phyloP scores from a whole-genome alignment of 2,888 invertebrate genomes.

The Trachelus stipa region DNA sequence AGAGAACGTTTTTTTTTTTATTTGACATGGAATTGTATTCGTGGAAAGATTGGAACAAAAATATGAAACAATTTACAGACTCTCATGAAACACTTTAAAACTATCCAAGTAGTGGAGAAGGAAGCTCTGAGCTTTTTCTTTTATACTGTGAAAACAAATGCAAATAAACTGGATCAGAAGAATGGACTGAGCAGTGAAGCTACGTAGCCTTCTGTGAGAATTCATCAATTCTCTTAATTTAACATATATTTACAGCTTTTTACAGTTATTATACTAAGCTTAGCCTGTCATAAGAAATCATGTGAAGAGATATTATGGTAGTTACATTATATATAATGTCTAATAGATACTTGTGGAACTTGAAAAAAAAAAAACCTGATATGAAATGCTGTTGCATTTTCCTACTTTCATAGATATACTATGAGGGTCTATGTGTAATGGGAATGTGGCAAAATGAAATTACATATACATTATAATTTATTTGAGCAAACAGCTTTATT shows the following conservation, averaged over 20 bases:
- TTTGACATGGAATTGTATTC: neutral
- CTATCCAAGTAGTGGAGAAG: slow-evolving; percentile 94
- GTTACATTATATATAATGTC: slow-evolving; percentile 13
- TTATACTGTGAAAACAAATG: slow-evolving; percentile 94
- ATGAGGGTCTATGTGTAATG: slow-evolving; percentile 13
- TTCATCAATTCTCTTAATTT: neutral
- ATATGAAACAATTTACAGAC: slow-evolving; percentile 73
- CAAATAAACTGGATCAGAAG: slow-evolving; percentile 87
- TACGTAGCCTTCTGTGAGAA: slow-evolving; percentile 61
- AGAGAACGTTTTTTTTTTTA: slow-evolving; percentile 14
- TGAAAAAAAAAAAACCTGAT: neutral
- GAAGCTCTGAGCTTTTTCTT: slow-evolving; percentile 95
- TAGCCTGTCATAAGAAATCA: slow-evolving; percentile 25
- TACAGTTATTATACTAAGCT: slow-evolving; percentile 25
- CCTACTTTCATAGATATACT: neutral
- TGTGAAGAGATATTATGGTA: slow-evolving; percentile 10
- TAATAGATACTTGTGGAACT: neutral
- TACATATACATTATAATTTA: slow-evolving; percentile 21
- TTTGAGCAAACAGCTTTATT: slow-evolving; percentile 1
- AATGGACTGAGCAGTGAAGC: slow-evolving; percentile 79
- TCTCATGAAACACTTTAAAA: slow-evolving; percentile 94
- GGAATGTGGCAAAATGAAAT: slow-evolving; percentile 18
- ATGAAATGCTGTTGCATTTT: neutral
- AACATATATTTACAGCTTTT: slow-evolving; percentile 33
- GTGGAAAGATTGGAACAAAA: neutral